Percentiles rank a stretch among this genome's conserved stretches.
These are phyloP conservation scores for Trilocha varians DNA, from an alignment of 2,888 invertebrate genomes.

Conservation along the genomic window DNA sequence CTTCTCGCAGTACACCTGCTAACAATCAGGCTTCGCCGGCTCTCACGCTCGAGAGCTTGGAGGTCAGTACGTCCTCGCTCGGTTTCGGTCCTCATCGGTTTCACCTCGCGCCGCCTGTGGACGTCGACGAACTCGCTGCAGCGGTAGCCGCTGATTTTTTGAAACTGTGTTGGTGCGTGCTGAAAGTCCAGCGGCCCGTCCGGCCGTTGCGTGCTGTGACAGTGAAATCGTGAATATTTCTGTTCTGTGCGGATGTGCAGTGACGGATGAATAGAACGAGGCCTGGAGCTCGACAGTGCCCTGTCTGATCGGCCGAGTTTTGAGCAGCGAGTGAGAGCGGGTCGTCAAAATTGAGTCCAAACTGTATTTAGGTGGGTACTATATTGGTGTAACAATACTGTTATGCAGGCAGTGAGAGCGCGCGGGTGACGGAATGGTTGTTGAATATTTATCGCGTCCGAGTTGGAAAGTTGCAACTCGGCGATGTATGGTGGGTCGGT, in stretches of 20 bases:
- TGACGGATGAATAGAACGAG: slow-evolving; percentile 66
- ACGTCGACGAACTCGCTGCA: slow-evolving; percentile 32
- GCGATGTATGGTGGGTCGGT: slow-evolving; percentile 20
- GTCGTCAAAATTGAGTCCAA: slow-evolving; percentile 72
- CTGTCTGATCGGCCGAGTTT: slow-evolving; percentile 44
- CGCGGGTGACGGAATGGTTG: slow-evolving; percentile 34
- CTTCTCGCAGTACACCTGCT: slow-evolving; percentile 50
- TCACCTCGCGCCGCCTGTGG: slow-evolving; percentile 33
- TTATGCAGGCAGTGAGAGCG: slow-evolving; percentile 31
- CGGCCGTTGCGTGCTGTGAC: slow-evolving; percentile 64
- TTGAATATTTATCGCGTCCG: slow-evolving; percentile 61
- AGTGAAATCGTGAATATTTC: slow-evolving; percentile 66
- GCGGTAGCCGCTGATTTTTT: slow-evolving; percentile 42
- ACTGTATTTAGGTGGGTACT: slow-evolving; percentile 69
- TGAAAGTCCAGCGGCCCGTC: slow-evolving; percentile 50
- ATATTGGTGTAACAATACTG: slow-evolving; percentile 16
- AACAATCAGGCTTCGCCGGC: slow-evolving; percentile 54
- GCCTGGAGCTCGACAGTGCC: slow-evolving; percentile 47
- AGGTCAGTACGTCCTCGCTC: slow-evolving; percentile 52
- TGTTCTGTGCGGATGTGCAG: slow-evolving; percentile 70
- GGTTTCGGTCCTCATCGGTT: slow-evolving; percentile 45
- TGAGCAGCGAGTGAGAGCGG: slow-evolving; percentile 52
- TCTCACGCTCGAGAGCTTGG: slow-evolving; percentile 65
- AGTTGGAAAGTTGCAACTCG: slow-evolving; percentile 55
- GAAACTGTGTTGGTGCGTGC: slow-evolving; percentile 38